Percentiles rank a stretch among this genome's conserved stretches.
These are phyloP conservation scores for Pasiphila rectangulata DNA, from an alignment of 2,888 invertebrate species.

Conservation along the genomic window DNA sequence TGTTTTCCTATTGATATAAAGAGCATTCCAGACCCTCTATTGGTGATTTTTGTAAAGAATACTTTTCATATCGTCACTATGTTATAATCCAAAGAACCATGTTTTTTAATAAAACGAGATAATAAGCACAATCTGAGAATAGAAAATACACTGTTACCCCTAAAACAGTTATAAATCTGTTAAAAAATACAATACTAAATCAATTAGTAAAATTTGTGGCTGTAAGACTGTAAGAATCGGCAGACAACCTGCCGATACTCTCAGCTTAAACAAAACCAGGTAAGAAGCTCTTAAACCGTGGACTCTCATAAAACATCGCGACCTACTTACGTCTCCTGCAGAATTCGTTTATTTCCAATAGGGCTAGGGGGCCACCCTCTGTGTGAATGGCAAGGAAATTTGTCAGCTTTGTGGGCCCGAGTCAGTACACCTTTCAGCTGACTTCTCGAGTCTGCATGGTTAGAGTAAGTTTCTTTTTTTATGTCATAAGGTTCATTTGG, in stretches of 20 bases:
- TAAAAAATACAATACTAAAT: too few species aligned
- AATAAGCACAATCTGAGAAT: too few species aligned
- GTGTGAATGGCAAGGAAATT: slow-evolving; percentile 59
- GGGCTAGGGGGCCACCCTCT: slow-evolving; percentile 46
- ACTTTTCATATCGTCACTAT: too few species aligned
- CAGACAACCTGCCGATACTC: slow-evolving; percentile 2
- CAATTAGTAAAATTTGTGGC: too few species aligned
- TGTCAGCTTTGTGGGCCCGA: slow-evolving; percentile 52
- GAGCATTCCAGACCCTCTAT: too few species aligned
- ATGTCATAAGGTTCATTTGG: slow-evolving; percentile 1
- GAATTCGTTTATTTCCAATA: slow-evolving; percentile 64
- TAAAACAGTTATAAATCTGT: too few species aligned
- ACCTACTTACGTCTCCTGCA: slow-evolving; percentile 66
- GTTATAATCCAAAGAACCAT: too few species aligned
- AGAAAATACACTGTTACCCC: too few species aligned
- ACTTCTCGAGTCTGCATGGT: slow-evolving; percentile 32
- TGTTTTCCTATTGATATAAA: too few species aligned
- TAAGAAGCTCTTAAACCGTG: slow-evolving; percentile 21
- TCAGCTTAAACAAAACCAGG: slow-evolving; percentile 11
- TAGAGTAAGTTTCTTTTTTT: slow-evolving; percentile 14
- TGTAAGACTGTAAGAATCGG: too few species aligned
- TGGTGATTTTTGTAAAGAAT: too few species aligned
- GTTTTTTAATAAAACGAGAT: too few species aligned
- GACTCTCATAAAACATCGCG: slow-evolving; percentile 56
- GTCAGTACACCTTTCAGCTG: slow-evolving; percentile 44